Conservation (phyloP, 2,797 vertebrate species). For the Hafferia zeledoni region DNA sequence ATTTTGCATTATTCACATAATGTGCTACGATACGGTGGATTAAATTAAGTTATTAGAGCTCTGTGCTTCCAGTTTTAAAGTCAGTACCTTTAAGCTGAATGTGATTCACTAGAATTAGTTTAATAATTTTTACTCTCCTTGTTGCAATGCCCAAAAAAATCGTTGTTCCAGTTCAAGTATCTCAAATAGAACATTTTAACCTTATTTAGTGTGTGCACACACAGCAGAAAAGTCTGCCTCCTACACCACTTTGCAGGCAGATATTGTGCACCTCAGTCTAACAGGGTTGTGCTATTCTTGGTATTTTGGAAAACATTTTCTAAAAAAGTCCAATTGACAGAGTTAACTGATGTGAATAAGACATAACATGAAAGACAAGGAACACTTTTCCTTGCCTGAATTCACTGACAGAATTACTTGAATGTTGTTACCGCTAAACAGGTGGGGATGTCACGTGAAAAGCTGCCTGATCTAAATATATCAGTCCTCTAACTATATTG, state of each 20-base stretch:
- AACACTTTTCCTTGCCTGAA: neutral
- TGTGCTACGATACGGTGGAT: neutral
- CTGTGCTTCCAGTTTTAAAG: neutral
- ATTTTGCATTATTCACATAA: neutral
- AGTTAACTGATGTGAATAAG: neutral
- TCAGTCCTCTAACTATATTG: neutral
- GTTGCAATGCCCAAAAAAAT: neutral
- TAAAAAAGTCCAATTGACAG: neutral
- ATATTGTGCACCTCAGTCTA: neutral
- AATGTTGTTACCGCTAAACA: neutral
- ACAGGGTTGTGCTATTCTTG: neutral
- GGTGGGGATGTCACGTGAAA: constrained; percentile 1
- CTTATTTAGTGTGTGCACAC: neutral
- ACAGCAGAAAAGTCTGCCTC: neutral
- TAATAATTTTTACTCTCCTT: neutral
- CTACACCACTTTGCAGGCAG: neutral
- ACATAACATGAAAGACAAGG: neutral
- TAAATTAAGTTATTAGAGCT: neutral
- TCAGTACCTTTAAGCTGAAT: neutral
- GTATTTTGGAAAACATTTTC: constrained; percentile 1
- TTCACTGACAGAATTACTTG: neutral
- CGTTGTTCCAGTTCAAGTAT: neutral
- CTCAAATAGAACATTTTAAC: neutral
- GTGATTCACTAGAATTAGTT: neutral
- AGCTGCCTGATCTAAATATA: constrained; percentile 11